Percentiles rank a stretch among this genome's conserved stretches.
These are phyloP conservation scores for Virgularia gustaviana DNA, from an alignment of 92 coral and sea anemone genomes.

Conservation along the genomic window DNA sequence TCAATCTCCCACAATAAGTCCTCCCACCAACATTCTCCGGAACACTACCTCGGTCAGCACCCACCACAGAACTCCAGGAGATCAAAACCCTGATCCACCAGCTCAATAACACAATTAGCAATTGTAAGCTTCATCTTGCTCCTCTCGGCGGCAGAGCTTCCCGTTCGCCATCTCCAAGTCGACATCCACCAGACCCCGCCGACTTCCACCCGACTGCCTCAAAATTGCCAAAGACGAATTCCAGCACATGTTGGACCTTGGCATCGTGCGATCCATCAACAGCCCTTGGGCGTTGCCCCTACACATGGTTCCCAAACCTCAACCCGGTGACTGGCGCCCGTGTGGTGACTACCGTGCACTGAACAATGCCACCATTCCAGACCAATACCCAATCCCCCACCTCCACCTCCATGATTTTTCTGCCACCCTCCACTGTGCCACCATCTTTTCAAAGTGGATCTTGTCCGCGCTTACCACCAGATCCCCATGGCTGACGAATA, in stretches of 20 bases:
- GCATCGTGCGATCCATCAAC: background rate
- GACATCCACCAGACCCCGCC: background rate
- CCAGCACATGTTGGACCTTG: background rate
- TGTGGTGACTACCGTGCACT: too few species aligned
- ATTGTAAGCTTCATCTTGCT: background rate
- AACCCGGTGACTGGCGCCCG: constrained; percentile 1
- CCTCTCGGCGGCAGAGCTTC: background rate
- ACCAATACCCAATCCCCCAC: background rate
- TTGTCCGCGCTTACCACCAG: constrained; percentile 1
- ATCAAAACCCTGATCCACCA: background rate
- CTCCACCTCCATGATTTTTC: constrained; percentile 16
- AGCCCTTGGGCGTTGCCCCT: constrained; percentile 1
- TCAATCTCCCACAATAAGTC: too few species aligned
- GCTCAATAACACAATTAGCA: background rate
- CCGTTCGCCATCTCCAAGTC: background rate
- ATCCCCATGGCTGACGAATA: constrained; percentile 13
- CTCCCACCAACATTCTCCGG: too few species aligned
- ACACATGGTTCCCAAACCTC: too few species aligned
- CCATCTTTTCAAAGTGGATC: constrained; percentile 16
- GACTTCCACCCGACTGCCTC: background rate
- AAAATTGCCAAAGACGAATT: too few species aligned
- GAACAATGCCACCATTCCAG: too few species aligned
- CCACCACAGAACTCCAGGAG: background rate
- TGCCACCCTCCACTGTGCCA: background rate
- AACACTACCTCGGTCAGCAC: background rate